phyloP scores from a whole-genome alignment of 2,113 vertebrate species.

The Barnardius zonarius region DNA sequence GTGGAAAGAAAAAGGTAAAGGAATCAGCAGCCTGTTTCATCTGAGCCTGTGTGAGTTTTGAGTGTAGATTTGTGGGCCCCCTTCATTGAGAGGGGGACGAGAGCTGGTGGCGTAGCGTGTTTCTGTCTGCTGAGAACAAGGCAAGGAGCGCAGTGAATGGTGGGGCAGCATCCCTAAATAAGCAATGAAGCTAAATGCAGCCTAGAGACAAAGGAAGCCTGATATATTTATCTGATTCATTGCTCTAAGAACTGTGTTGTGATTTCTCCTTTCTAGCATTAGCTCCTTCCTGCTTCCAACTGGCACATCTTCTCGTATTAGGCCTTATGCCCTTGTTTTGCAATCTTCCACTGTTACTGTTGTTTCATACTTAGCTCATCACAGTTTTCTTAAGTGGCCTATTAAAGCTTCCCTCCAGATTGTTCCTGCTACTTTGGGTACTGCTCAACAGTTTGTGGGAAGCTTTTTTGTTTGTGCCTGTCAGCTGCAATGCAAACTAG shows the following conservation, averaged over 20 bases:
- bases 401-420: slow-evolving; percentile 47
- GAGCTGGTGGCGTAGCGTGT: not conserved
- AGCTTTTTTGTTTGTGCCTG: slow-evolving; percentile 17
- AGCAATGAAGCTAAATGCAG: not conserved
- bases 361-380: slow-evolving; percentile 42
- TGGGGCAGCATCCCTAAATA: not conserved
- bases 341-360: not conserved
- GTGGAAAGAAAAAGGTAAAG: not conserved
- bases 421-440: slow-evolving; percentile 22
- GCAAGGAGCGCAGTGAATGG: not conserved
- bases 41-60: not conserved
- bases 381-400: slow-evolving; percentile 29
- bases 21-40: not conserved
- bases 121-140: not conserved
- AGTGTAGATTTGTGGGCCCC: accelerated
- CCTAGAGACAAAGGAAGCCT: not conserved
- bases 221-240: not conserved
- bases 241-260: not conserved
- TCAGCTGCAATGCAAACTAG: not conserved
- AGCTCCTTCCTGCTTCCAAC: not conserved
- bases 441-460: not conserved
- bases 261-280: not conserved
- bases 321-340: not conserved
- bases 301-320: not conserved
- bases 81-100: not conserved